phyloP scores from a whole-genome alignment of 2,113 vertebrate species.

The Dipodomys spectabilis region DNA sequence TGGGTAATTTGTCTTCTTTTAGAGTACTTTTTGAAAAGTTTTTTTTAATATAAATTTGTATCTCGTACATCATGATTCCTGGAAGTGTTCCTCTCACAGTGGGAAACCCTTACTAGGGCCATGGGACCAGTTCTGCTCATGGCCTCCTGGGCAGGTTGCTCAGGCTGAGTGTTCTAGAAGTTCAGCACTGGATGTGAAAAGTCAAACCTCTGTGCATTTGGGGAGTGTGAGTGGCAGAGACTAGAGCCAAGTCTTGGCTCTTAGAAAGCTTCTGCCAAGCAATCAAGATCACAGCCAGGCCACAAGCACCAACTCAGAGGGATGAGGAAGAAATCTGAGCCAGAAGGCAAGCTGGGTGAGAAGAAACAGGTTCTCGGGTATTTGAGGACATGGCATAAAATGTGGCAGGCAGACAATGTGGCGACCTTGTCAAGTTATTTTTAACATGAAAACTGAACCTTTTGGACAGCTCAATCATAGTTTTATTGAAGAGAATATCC shows the following conservation, averaged over 20 bases:
- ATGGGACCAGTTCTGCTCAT: neutral
- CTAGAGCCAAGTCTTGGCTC: neutral
- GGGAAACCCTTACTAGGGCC: accelerated
- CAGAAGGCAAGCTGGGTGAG: slow-evolving; percentile 42
- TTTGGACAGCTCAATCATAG: neutral
- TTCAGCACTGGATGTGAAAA: neutral
- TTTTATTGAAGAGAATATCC: neutral
- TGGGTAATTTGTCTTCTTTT: neutral
- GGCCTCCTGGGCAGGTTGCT: neutral
- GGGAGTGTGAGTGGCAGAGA: neutral
- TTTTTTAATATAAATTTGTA: neutral
- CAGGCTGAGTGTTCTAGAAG: neutral
- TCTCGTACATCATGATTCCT: neutral
- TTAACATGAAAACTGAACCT: neutral
- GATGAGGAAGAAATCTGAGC: neutral
- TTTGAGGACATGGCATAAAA: slow-evolving; percentile 52
- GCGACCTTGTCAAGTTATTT: slow-evolving; percentile 23
- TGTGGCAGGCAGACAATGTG: neutral
- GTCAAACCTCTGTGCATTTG: neutral
- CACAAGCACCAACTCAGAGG: neutral
- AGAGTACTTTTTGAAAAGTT: neutral
- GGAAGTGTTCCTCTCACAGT: neutral
- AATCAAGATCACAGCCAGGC: slow-evolving; percentile 53
- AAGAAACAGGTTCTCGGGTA: neutral
- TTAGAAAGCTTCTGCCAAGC: neutral